Base-by-base conservation (phyloP, 2,797 vertebrate species). In the Gymnothorax javanicus region DNA sequence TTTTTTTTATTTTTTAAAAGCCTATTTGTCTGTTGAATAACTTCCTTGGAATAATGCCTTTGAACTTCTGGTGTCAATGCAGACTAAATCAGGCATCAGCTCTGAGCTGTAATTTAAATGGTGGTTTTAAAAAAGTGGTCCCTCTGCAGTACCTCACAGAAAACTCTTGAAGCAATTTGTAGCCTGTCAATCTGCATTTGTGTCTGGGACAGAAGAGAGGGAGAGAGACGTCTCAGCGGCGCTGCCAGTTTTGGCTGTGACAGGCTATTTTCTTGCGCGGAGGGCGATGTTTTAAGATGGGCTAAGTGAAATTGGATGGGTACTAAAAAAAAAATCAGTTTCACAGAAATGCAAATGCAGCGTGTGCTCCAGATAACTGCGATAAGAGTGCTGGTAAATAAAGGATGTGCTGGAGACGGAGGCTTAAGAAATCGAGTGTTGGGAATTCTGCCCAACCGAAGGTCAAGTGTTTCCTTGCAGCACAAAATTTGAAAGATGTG, bases 131-230 rank as follows among this genome's bases (percentile, higher is more conserved):
- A 89, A 60, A 87, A 90, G 62, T 25, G 50, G 84, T 87, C 81
- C 85, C 83, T 90, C 89, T 82, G 89, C 90, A 91, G 85, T 86
- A 88, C 86, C 88, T 89, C 87, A 89, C 90, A 84, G 87, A 88
- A 89, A 86, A 85, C 82, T 91, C 90, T 88, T 91, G 85, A 89
- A 92, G 89, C 91, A 90, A 92, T 92, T 92, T 91, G 91, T 90
- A 89, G 88, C 82, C 90, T 92, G 92, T 91, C 91, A 91, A 89
- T 93, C 88, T 91, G 88, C 89, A 88, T 93, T 92, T 92, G 87
- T 89, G 86, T 89, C 86, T 85, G 64, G 9, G 84, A 25, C 13
- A 43, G 50, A n/a, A 75, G 82, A 7, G 62, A 86, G 82, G 81
- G 84, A 64, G 25, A 52, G 79, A 86, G 81, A 86, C 59, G 84